phyloP scores from a whole-genome alignment of 1,140 invertebrate genomes.

The Zaprionus taronus region DNA sequence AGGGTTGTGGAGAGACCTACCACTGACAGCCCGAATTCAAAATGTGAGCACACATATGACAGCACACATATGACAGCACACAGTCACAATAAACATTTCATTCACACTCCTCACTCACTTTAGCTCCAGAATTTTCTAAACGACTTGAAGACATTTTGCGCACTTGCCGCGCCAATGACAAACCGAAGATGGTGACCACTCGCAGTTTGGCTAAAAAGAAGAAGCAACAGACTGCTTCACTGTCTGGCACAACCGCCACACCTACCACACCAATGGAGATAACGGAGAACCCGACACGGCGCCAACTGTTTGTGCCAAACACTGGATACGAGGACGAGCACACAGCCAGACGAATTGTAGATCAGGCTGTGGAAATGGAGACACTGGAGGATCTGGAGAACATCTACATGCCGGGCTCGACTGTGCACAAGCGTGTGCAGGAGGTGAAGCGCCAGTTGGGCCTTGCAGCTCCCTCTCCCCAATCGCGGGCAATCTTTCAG shows the following conservation, averaged over 20 bases:
- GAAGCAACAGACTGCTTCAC: no score
- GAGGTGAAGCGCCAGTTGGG: conserved; percentile 52
- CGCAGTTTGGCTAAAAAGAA: conserved; percentile 6
- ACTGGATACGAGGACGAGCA: conserved; percentile 55
- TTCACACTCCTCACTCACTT: background rate
- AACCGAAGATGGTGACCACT: conserved; percentile 48
- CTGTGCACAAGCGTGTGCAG: conserved; percentile 54
- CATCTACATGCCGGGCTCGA: conserved; percentile 52
- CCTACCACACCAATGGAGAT: conserved; percentile 13
- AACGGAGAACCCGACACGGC: conserved; percentile 32
- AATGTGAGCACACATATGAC: background rate
- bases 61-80: no score
- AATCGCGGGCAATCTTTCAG: conserved; percentile 22
- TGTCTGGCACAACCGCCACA: background rate
- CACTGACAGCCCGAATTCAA: background rate
- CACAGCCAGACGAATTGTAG: conserved; percentile 46
- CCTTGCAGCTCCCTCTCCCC: conserved; percentile 11
- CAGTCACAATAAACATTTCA: no score
- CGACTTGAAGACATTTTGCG: conserved; percentile 66
- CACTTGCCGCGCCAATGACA: conserved; percentile 46
- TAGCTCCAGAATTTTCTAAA: conserved; percentile 35
- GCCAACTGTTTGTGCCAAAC: conserved; percentile 68
- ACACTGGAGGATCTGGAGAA: conserved; percentile 53
- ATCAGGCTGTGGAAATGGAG: conserved; percentile 44
- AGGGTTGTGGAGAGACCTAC: conserved; percentile 51